phyloP scores from a whole-genome alignment of 2,113 vertebrate species.

The Cairina moschata region DNA sequence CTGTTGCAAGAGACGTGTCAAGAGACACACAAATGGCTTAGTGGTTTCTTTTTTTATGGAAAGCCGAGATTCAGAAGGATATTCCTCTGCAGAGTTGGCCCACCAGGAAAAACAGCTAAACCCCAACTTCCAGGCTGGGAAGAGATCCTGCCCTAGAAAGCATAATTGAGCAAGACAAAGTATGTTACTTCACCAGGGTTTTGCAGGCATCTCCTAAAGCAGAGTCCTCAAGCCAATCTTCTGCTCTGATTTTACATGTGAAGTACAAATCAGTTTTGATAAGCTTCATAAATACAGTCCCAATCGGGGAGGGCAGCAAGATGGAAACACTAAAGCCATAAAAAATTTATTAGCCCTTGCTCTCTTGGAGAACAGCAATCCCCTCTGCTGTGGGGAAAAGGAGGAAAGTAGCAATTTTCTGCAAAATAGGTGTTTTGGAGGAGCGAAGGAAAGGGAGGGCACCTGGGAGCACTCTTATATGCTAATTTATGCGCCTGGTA shows the following conservation, averaged over 20 bases:
- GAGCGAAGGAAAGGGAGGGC: slow-evolving; percentile 31
- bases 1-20: slow-evolving; percentile 8
- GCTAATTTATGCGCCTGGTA: slow-evolving; percentile 50
- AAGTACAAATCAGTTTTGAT: background rate
- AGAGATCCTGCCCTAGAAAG: background rate
- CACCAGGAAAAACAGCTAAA: background rate
- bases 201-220: background rate
- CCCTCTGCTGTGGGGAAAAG: background rate
- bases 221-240: background rate
- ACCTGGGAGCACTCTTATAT: slow-evolving; percentile 62
- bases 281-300: background rate
- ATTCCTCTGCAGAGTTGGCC: background rate
- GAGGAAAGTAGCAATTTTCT: slow-evolving; percentile 37
- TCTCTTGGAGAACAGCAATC: slow-evolving; percentile 10
- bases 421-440: slow-evolving; percentile 50
- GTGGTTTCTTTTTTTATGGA: background rate
- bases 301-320: background rate
- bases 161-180: background rate
- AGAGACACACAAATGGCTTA: background rate
- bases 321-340: slow-evolving; percentile 2
- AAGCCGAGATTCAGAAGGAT: background rate
- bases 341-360: background rate
- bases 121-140: background rate
- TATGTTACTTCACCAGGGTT: background rate
- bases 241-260: background rate